Evolutionary conservation across 2,797 vertebrate genomes (phyloP), one percentile per base, ranked within the genome.

Genomic region (Lophius americanus): DNA sequence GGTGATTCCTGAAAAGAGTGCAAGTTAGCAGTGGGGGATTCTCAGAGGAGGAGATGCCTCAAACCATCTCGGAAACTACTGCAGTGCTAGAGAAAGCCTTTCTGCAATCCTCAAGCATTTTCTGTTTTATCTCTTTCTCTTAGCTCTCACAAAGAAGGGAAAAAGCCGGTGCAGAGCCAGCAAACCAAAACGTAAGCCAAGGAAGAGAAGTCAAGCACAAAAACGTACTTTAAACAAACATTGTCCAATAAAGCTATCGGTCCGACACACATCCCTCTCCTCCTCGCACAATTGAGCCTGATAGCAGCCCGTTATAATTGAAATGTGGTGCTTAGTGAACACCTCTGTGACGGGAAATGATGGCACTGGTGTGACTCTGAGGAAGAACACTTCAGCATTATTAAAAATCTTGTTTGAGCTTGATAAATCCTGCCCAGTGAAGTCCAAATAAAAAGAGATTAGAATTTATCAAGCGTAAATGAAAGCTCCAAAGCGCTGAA

Each of bases 1-100:
- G n/a, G 98, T 99, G 88, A 99, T 99, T 86, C 98, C 98, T 99
- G 88, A 65, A 92, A 93, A 55, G 59, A 50, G 41, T 5, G 11
- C 9, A 49, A 69, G 65, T 79, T 63, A 83, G 32, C 23, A 23
- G 23, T 52, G 41, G 49, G 41, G 36, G 50, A 14, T 46, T 80
- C 51, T 75, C 56, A 55, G 64, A 48, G 55, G 32, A 44, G 68
- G 37, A 66, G 60, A 70, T 9, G 46, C 47, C 62, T 69, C 42
- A 48, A 53, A 68, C 51, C 2, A 10, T 44, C 35, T 11, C 0
- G 55, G 75, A 52, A 79, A 72, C 60, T 44, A 42, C 46, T 5
- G 53, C 54, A 2, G 4, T 9, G 47, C 76, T 51, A 39, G 33
- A 79, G 44, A 70, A 71, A 69, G 44, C 10, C 0, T 61, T 51